Base-by-base conservation (phyloP, 1,140 invertebrate genomes). In the Antheraea pernyi region DNA sequence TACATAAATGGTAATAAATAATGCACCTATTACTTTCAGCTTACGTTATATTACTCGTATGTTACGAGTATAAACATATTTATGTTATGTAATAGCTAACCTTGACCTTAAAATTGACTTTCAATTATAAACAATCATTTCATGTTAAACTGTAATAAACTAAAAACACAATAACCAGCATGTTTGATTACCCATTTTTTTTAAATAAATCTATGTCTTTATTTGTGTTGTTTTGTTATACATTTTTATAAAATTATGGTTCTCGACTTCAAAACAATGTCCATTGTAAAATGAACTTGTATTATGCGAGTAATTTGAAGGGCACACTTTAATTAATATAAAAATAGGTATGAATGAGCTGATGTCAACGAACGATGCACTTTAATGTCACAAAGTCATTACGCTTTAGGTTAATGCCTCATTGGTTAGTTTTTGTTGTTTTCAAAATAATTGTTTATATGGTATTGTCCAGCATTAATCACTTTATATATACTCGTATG, bases 321-420 rank as follows among this genome's bases (percentile, higher is more conserved):
- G 19, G 30, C 19, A 30, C 4, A 61, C 8, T 22, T 61, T 61
- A 30, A 61, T 30, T 36, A 0, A 36, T 2, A 16, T 36, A 61
- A 61, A 61, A 61, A 60, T 13, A 61, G 9, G 7, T 30, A 61
- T 61, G 60, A 61, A 61, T 61, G 60, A 30, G 16, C 60, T 19
- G 60, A 30, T 22, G 60, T 61, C 60, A 61, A 61, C 60, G 60
- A 30, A 61, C 60, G 60, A 8, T 61, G 11, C 5, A 61, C 60
- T 22, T 11, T 36, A 30, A 61, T 36, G 19, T 30, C 3, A 61
- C 60, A 61, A 61, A 30, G 60, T 22, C 30, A 61, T 39, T 39
- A 65, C n/a, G 39, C 39, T 39, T 65, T n/a, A 18, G 65, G 53
- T 66, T 19, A 48, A 59, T 30, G 60, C 60, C 60, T 36, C 13